A percentile compares a stretch with the other conserved stretches of the same genome.
Conservation (phyloP, 2,113 vertebrate genomes). For the Aptenodytes patagonicus region DNA sequence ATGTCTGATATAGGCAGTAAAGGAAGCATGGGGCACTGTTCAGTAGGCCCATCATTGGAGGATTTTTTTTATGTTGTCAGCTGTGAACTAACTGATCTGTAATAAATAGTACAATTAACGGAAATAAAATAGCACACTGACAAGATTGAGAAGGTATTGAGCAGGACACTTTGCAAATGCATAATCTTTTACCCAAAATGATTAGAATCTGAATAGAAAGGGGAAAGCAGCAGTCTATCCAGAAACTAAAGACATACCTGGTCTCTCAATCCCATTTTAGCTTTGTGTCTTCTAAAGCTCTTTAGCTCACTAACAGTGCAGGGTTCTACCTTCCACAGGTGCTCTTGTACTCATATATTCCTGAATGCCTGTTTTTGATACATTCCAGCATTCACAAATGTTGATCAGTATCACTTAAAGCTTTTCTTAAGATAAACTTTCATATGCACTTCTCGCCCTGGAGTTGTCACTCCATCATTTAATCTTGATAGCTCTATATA, state of each 20-base stretch:
- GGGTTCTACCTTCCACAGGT: neutral
- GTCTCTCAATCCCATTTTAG: neutral
- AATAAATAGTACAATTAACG: slow-evolving; percentile 32
- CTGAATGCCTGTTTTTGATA: neutral
- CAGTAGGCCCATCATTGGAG: neutral
- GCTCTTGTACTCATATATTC: neutral
- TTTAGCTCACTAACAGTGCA: neutral
- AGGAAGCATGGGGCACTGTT: neutral
- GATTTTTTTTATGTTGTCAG: neutral
- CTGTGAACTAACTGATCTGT: neutral
- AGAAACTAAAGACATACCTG: neutral
- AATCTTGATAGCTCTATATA: neutral
- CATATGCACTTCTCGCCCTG: neutral
- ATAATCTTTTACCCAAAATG: neutral
- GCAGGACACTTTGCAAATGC: neutral
- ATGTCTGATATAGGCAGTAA: neutral
- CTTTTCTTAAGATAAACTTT: neutral
- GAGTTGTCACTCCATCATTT: neutral
- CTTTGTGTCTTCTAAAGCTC: neutral
- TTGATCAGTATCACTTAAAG: neutral
- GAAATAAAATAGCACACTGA: neutral
- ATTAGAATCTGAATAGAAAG: neutral
- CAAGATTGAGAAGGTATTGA: neutral
- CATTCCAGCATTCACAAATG: neutral
- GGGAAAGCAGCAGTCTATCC: neutral